Evolutionary conservation across 2,113 vertebrate species (phyloP).

Genomic region (Mobula birostris): DNA sequence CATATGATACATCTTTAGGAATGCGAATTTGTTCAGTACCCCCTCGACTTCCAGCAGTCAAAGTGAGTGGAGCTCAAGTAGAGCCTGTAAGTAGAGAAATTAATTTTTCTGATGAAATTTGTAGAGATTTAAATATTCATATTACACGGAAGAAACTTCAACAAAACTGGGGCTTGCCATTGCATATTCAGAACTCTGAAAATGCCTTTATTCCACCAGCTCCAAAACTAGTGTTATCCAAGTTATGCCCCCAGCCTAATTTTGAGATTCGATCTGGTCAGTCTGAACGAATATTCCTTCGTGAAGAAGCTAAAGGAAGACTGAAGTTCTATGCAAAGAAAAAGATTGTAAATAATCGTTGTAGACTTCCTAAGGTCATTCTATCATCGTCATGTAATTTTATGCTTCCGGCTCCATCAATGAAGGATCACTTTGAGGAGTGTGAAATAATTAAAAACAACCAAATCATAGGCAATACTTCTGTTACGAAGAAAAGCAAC

Average conservation of each 20-base stretch:
- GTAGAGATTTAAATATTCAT: neutral
- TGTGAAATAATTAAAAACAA: neutral
- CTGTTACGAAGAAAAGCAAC: too few species aligned
- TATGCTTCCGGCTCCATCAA: neutral
- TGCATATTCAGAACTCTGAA: neutral
- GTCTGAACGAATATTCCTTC: neutral
- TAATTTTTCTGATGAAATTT: neutral
- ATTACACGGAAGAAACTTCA: constrained; percentile 9
- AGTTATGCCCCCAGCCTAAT: neutral
- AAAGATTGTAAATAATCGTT: neutral
- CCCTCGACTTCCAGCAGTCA: neutral
- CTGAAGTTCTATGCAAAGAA: neutral
- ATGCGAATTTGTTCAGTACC: constrained; percentile 9
- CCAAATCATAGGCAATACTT: neutral
- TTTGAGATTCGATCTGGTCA: neutral
- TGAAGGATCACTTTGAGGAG: neutral
- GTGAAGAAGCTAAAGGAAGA: neutral
- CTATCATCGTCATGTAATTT: neutral
- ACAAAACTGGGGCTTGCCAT: neutral
- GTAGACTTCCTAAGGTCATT: neutral
- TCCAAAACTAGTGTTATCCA: neutral
- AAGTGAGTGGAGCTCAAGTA: neutral
- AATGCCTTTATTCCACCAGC: constrained; percentile 12
- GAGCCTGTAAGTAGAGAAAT: neutral
- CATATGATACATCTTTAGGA: neutral